Evolutionary conservation across 2,113 vertebrate genomes (phyloP).

Genomic region (Neodon shergylaensis): DNA sequence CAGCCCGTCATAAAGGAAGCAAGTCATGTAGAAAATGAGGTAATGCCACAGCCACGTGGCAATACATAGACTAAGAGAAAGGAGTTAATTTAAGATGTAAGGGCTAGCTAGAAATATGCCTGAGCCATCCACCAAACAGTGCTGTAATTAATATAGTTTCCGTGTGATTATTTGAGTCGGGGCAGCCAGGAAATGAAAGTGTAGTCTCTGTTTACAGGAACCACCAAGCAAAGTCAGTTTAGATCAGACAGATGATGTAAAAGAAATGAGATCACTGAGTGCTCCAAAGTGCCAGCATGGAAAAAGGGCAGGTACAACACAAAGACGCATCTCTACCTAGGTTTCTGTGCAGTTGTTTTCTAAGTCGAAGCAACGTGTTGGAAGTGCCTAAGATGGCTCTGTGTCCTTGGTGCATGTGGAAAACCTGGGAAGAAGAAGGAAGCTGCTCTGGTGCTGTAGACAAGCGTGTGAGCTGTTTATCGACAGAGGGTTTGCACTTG

Average conservation of each 20-base stretch:
- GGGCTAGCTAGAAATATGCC: too few relatives aligned
- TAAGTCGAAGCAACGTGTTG: constrained; percentile 35
- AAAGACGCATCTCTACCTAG: background rate
- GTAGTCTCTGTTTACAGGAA: too few relatives aligned
- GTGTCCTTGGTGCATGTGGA: background rate
- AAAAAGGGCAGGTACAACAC: background rate
- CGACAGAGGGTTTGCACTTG: constrained; percentile 69
- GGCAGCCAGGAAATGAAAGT: too few relatives aligned
- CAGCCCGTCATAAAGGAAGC: too few relatives aligned
- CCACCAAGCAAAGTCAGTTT: background rate
- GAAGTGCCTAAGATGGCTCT: background rate
- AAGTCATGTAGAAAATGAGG: too few relatives aligned
- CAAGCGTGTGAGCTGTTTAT: constrained; percentile 60
- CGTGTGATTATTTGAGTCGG: too few relatives aligned
- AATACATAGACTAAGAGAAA: too few relatives aligned
- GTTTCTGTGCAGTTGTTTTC: constrained; percentile 45
- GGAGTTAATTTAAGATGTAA: too few relatives aligned
- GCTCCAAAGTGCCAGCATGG: background rate
- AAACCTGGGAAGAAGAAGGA: constrained; percentile 44
- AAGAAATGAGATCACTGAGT: constrained; percentile 39
- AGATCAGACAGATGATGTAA: constrained; percentile 53
- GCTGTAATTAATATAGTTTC: too few relatives aligned
- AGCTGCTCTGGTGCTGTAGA: background rate
- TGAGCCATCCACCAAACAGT: too few relatives aligned
- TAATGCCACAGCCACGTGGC: too few relatives aligned